phyloP scores from a whole-genome alignment of 2,888 invertebrate genomes.

The Chalcis sispes region DNA sequence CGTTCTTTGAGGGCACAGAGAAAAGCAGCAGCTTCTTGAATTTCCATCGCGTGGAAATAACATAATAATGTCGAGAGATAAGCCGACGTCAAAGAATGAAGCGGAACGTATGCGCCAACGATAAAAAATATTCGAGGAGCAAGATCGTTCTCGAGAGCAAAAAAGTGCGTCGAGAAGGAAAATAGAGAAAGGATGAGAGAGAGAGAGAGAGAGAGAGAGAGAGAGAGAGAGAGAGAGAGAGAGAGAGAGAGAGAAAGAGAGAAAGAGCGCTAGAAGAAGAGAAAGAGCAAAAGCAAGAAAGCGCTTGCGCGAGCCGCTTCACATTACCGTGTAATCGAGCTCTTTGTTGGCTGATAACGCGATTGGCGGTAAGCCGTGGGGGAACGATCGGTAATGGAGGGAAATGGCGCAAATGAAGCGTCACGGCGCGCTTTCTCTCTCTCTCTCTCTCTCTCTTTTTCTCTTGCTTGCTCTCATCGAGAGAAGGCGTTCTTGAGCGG shows the following conservation, averaged over 20 bases:
- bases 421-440: constrained; percentile 46
- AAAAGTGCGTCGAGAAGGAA: not conserved
- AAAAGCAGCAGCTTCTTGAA: constrained; percentile 20
- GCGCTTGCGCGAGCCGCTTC: constrained; percentile 28
- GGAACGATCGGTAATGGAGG: constrained; percentile 62
- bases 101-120: not conserved
- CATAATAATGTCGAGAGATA: constrained; percentile 18
- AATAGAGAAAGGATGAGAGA: no score
- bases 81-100: constrained; percentile 15
- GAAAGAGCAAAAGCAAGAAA: not conserved
- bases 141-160: constrained; percentile 12
- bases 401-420: constrained; percentile 62
- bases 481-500: constrained; percentile 54
- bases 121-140: constrained; percentile 22
- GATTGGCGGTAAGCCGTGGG: constrained; percentile 60
- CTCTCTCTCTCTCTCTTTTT: no score
- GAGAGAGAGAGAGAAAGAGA: not conserved
- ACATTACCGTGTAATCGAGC: constrained; percentile 56
- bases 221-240: not conserved
- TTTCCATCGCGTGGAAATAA: constrained; percentile 7
- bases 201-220: not conserved
- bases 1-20: not conserved
- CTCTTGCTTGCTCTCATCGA: no score
- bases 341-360: constrained; percentile 59
- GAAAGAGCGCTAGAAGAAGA: no score